Evolutionary conservation across 2,113 vertebrate genomes (phyloP).

Genomic region (Indicator maculatus): DNA sequence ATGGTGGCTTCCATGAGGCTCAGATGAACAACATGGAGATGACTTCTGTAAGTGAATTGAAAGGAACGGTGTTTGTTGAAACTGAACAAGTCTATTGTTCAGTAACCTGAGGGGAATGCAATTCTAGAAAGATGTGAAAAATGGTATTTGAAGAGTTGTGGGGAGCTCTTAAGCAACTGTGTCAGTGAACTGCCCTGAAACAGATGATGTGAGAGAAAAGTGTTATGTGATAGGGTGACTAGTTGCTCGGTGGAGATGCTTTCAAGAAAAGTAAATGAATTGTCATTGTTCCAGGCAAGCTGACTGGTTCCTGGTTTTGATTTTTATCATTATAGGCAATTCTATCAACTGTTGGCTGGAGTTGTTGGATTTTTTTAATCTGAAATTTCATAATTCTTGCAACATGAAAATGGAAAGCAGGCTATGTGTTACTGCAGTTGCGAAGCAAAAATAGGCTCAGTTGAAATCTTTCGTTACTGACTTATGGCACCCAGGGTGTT

Average conservation of each 20-base stretch:
- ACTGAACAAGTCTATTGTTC: neutral
- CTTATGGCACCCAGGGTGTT: neutral
- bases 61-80: neutral
- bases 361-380: neutral
- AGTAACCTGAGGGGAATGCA: neutral
- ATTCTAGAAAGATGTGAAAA: neutral
- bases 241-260: neutral
- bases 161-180: neutral
- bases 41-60: constrained; percentile 78
- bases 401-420: neutral
- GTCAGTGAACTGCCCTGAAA: neutral
- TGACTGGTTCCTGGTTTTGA: neutral
- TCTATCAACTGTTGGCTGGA: neutral
- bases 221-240: neutral
- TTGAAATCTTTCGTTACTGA: neutral
- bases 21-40: constrained; percentile 97
- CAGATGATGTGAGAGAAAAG: neutral
- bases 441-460: neutral
- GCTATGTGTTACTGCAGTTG: neutral
- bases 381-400: neutral
- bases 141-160: neutral
- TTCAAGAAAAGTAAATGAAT: neutral
- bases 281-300: neutral
- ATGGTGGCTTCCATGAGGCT: constrained; percentile 93
- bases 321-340: neutral